phyloP scores from a whole-genome alignment of 2,113 vertebrate genomes.

The Turdus rufiventris region DNA sequence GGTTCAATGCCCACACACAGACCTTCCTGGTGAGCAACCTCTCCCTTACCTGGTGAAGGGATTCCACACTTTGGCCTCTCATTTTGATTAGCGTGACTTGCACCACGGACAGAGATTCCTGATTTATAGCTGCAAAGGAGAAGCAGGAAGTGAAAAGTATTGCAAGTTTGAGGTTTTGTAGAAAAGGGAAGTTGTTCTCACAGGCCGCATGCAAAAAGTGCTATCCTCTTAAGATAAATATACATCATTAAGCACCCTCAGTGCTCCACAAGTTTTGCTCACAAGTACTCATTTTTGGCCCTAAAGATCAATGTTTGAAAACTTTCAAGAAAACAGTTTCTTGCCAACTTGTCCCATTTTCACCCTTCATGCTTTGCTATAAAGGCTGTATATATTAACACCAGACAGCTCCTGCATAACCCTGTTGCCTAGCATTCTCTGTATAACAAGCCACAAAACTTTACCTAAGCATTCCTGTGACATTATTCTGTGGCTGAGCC shows the following conservation, averaged over 20 bases:
- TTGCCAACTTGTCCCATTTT: background rate
- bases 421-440: background rate
- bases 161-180: background rate
- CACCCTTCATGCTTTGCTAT: background rate
- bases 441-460: background rate
- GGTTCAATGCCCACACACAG: background rate
- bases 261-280: background rate
- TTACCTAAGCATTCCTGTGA: background rate
- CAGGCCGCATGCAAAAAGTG: background rate
- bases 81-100: conserved; percentile 41
- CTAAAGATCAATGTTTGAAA: background rate
- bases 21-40: background rate
- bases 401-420: background rate
- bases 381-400: background rate
- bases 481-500: background rate
- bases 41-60: conserved; percentile 72
- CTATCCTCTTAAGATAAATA: background rate
- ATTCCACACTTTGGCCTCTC: conserved; percentile 59
- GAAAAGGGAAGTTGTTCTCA: background rate
- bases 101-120: background rate
- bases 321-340: background rate
- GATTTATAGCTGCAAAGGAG: conserved; percentile 61
- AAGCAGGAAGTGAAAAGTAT: background rate
- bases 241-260: background rate
- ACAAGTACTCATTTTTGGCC: background rate